phyloP scores from a whole-genome alignment of 2,113 vertebrate species.

The Misgurnus mizolepis region DNA sequence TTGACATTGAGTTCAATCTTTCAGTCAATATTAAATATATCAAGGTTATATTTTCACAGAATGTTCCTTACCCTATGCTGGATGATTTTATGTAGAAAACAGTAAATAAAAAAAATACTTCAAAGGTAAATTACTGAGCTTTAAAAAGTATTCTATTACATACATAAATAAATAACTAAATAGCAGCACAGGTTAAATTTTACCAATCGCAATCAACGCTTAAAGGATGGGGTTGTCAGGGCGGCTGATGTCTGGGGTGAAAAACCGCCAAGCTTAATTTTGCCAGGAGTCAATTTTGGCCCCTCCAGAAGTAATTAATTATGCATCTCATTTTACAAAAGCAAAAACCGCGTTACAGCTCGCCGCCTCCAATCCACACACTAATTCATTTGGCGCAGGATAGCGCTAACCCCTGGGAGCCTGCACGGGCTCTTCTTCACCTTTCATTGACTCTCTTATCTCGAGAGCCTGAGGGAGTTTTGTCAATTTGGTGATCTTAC shows the following conservation, averaged over 20 bases:
- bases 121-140: background rate
- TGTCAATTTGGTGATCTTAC: slow-evolving; percentile 34
- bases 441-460: slow-evolving; percentile 27
- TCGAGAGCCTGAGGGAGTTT: slow-evolving; percentile 16
- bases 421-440: slow-evolving; percentile 32
- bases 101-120: background rate
- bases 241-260: slow-evolving; percentile 17
- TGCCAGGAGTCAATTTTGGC: slow-evolving; percentile 42
- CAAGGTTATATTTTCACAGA: too few relatives aligned
- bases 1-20: too few relatives aligned
- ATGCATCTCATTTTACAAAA: slow-evolving; percentile 57
- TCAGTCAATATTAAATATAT: too few relatives aligned
- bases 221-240: background rate
- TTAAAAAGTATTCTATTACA: background rate
- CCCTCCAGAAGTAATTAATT: slow-evolving; percentile 53
- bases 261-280: slow-evolving; percentile 15
- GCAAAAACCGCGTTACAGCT: slow-evolving; percentile 46
- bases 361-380: slow-evolving; percentile 43
- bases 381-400: slow-evolving; percentile 45
- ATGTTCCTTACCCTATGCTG: too few relatives aligned
- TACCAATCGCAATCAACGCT: background rate
- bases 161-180: slow-evolving; percentile 8
- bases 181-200: background rate
- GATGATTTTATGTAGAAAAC: too few relatives aligned
- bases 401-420: slow-evolving; percentile 47